phyloP scores from a whole-genome alignment of 2,888 invertebrate species.

The Smittia aterrima region DNA sequence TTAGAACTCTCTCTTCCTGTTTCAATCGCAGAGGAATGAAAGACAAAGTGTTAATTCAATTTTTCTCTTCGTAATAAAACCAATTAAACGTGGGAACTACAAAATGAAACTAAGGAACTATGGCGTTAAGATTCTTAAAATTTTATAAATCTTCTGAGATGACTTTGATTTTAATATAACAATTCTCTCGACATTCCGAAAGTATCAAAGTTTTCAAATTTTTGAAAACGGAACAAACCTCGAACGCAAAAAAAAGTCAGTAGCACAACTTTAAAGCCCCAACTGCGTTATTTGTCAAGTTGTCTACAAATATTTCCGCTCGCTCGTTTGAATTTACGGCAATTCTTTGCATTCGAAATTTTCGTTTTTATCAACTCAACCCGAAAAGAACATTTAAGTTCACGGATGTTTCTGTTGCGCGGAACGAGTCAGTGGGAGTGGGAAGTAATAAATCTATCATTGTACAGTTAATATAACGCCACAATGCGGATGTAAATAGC shows the following conservation, averaged over 20 bases:
- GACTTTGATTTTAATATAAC: background rate
- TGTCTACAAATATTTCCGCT: slow-evolving; percentile 38
- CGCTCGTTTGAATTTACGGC: slow-evolving; percentile 15
- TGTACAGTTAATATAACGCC: slow-evolving; percentile 32
- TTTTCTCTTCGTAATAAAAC: background rate
- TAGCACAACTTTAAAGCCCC: slow-evolving; percentile 6
- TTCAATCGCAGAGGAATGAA: background rate
- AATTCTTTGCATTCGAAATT: slow-evolving; percentile 11
- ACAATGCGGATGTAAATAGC: slow-evolving; percentile 18
- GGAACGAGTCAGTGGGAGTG: background rate
- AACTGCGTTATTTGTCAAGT: slow-evolving; percentile 39
- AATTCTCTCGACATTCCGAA: background rate
- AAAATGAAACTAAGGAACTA: background rate
- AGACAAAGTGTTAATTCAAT: slow-evolving; percentile 3
- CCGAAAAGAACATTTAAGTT: background rate
- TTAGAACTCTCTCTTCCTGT: background rate
- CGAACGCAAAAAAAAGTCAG: slow-evolving; percentile 6
- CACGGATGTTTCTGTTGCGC: background rate
- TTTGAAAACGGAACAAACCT: background rate
- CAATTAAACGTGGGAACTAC: background rate
- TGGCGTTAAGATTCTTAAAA: too few relatives aligned
- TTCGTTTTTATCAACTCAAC: slow-evolving; percentile 26
- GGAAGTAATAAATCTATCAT: slow-evolving; percentile 39
- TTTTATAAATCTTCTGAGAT: too few relatives aligned
- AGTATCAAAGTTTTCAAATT: background rate